A percentile compares a stretch with the other conserved stretches of the same genome.
These are phyloP conservation scores for Noctua fimbriata DNA, from an alignment of 2,888 invertebrate genomes.

Conservation along the genomic window DNA sequence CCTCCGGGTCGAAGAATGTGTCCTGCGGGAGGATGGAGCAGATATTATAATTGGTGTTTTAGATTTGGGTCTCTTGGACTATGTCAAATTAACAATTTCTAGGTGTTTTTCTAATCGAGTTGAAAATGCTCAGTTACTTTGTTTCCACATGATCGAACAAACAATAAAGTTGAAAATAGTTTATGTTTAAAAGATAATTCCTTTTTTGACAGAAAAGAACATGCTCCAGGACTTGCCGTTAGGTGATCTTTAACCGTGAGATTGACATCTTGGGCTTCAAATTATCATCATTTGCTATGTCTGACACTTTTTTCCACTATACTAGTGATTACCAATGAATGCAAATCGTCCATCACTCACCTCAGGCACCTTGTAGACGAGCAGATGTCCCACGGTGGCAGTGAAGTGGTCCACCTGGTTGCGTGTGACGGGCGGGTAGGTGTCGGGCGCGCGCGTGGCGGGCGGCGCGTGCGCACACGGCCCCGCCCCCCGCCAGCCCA, in stretches of 20 bases:
- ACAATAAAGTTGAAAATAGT: neutral
- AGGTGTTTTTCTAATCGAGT: neutral
- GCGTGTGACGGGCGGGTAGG: conserved; percentile 94
- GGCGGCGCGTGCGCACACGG: conserved; percentile 91
- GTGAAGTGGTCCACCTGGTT: conserved; percentile 96
- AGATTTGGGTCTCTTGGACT: neutral
- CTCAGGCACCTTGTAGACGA: conserved; percentile 95
- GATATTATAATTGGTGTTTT: neutral
- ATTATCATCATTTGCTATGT: neutral
- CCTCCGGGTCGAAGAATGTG: conserved; percentile 97
- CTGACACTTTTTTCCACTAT: neutral
- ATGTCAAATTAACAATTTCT: neutral
- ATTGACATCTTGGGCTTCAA: no score
- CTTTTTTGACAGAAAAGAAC: neutral
- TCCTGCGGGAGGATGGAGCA: conserved; percentile 88
- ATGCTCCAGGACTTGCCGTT: neutral
- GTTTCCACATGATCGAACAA: neutral
- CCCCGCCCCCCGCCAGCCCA: conserved; percentile 92
- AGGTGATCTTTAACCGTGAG: no score
- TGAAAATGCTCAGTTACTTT: neutral
- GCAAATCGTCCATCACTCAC: conserved; percentile 81
- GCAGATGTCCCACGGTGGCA: conserved; percentile 95
- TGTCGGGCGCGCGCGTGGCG: conserved; percentile 90
- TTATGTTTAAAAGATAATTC: neutral
- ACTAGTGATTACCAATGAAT: neutral